Percentiles rank a stretch among this genome's conserved stretches.
phyloP scores from a whole-genome alignment of 2,113 vertebrate species.

The Paratilapia polleni region DNA sequence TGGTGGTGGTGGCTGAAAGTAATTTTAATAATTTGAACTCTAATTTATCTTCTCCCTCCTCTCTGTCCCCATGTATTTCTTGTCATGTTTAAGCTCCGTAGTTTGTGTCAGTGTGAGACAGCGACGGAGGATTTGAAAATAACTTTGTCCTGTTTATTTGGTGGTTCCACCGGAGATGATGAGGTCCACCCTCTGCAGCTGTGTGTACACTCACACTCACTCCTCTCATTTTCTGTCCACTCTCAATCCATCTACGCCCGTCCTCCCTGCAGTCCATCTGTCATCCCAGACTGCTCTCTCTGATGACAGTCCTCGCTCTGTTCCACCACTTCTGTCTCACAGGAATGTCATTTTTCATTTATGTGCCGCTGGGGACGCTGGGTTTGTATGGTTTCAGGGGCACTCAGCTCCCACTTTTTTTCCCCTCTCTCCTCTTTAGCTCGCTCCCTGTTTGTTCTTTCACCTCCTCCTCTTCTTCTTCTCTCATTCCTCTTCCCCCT shows the following conservation, averaged over 20 bases:
- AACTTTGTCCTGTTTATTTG: conserved; percentile 61
- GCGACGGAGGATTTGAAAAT: conserved; percentile 34
- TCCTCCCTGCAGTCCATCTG: conserved; percentile 45
- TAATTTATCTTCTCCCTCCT: background rate
- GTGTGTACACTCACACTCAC: conserved; percentile 67
- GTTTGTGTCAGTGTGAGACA: background rate
- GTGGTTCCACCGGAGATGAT: conserved; percentile 70
- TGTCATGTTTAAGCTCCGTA: background rate
- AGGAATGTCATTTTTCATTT: conserved; percentile 43
- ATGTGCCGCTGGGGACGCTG: too few species aligned
- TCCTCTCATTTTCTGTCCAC: conserved; percentile 39
- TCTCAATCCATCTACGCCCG: conserved; percentile 40
- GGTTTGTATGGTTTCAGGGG: conserved; percentile 35
- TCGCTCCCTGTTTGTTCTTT: conserved; percentile 14
- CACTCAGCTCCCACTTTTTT: background rate
- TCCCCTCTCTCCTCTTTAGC: background rate
- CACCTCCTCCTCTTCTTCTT: conserved; percentile 26
- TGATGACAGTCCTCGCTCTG: conserved; percentile 43
- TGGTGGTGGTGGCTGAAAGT: background rate
- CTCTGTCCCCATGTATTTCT: background rate
- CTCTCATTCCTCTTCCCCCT: background rate
- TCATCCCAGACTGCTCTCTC: conserved; percentile 44
- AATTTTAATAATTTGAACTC: background rate
- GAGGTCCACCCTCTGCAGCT: conserved; percentile 77
- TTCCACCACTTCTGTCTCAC: conserved; percentile 43